Percentiles rank a stretch among this genome's conserved stretches.
Conservation (phyloP, 2,888 invertebrate genomes). For the Drosophila austrosaltans region DNA sequence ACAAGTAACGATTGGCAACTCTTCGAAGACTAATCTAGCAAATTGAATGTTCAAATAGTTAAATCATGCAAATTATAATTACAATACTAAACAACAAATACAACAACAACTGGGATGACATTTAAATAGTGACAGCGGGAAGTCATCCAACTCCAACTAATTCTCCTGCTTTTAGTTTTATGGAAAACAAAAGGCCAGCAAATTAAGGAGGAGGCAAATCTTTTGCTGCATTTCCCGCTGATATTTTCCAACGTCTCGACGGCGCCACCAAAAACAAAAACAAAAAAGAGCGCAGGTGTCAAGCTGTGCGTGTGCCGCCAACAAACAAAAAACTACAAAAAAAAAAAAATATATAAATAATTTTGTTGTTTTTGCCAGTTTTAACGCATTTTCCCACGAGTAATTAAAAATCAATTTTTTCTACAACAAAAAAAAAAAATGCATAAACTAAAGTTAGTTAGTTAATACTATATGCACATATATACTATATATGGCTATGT, state of each 20-base stretch:
- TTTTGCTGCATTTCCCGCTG: conserved; percentile 14
- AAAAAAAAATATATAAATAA: conserved; percentile 24
- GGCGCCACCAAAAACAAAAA: conserved; percentile 26
- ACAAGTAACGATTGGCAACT: neutral
- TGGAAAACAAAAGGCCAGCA: conserved; percentile 38
- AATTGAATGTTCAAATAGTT: conserved; percentile 26
- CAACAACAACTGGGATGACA: conserved; percentile 44
- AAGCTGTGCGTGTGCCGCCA: conserved; percentile 70
- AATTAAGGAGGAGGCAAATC: conserved; percentile 29
- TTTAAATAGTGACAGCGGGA: conserved; percentile 64
- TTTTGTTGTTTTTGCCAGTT: neutral
- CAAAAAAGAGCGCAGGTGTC: conserved; percentile 54
- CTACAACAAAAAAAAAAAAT: too few relatives aligned
- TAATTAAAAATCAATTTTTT: conserved; percentile 47
- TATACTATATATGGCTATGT: conserved; percentile 40
- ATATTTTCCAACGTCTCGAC: conserved; percentile 7
- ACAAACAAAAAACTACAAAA: conserved; percentile 26
- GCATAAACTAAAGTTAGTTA: too few relatives aligned
- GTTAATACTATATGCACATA: neutral
- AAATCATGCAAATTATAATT: conserved; percentile 30
- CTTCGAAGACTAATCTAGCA: conserved; percentile 24
- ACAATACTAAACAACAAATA: neutral
- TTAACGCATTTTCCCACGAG: conserved; percentile 59
- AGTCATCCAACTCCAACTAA: conserved; percentile 30
- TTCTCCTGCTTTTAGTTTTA: neutral